These are phyloP conservation scores for Oreochromis aureus DNA, from an alignment of 2,113 vertebrate genomes.

Conservation along the genomic window DNA sequence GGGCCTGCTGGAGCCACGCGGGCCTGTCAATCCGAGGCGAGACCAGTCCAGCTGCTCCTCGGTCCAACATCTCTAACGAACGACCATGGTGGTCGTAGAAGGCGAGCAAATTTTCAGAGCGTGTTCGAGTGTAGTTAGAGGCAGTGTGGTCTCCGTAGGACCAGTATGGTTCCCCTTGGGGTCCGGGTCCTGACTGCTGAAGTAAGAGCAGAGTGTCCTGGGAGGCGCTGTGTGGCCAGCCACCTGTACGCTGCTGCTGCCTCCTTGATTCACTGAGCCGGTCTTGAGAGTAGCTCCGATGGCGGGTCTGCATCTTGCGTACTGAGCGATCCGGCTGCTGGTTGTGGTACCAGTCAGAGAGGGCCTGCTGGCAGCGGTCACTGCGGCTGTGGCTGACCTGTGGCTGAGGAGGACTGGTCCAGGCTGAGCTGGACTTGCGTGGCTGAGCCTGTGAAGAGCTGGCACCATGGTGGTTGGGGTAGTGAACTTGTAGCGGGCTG, in stretches of 20 bases:
- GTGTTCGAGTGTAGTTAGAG: slow-evolving; percentile 67
- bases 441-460: slow-evolving; percentile 54
- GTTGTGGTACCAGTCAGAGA: slow-evolving; percentile 88
- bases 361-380: slow-evolving; percentile 80
- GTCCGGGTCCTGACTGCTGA: slow-evolving; percentile 63
- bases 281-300: slow-evolving; percentile 91
- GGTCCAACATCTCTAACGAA: slow-evolving; percentile 83
- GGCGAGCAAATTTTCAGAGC: slow-evolving; percentile 82
- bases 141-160: slow-evolving; percentile 30
- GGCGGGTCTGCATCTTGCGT: slow-evolving; percentile 77
- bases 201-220: slow-evolving; percentile 86
- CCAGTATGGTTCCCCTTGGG: slow-evolving; percentile 61
- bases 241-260: slow-evolving; percentile 58
- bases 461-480: slow-evolving; percentile 63
- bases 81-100: slow-evolving; percentile 72
- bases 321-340: slow-evolving; percentile 77
- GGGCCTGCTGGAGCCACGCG: slow-evolving; percentile 59
- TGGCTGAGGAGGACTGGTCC: slow-evolving; percentile 67
- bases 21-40: slow-evolving; percentile 71
- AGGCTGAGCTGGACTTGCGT: slow-evolving; percentile 37
- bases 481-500: slow-evolving; percentile 66
- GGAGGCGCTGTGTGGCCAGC: slow-evolving; percentile 89
- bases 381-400: slow-evolving; percentile 34
- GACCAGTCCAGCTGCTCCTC: slow-evolving; percentile 61
- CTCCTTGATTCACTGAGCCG: slow-evolving; percentile 75